phyloP scores from a whole-genome alignment of 2,888 invertebrate genomes.

The Eupithecia tripunctaria region DNA sequence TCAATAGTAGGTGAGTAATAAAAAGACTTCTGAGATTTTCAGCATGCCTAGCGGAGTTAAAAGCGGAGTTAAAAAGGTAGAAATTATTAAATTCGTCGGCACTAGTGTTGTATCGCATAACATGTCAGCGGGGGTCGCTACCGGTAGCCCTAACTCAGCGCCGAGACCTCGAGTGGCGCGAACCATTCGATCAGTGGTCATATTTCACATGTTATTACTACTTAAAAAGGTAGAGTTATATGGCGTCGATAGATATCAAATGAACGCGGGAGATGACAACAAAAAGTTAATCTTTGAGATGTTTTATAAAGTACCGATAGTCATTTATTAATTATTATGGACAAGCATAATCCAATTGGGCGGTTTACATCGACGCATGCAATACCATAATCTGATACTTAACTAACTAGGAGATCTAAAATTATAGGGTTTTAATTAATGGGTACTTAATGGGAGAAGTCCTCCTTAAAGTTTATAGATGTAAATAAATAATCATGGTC shows the following conservation, averaged over 20 bases:
- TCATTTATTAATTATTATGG: not conserved
- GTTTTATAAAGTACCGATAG: not conserved
- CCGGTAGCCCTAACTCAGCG: conserved; percentile 69
- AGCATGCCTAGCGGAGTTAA: conserved; percentile 45
- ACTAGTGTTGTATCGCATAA: conserved; percentile 75
- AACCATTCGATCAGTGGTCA: conserved; percentile 53
- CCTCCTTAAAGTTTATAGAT: not conserved
- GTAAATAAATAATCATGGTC: not conserved
- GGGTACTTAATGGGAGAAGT: not conserved
- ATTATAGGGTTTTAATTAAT: not conserved
- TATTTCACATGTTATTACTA: conserved; percentile 73
- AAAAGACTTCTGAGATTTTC: conserved; percentile 40
- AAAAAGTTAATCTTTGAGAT: conserved; percentile 63
- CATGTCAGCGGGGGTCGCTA: conserved; percentile 78
- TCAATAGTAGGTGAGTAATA: conserved; percentile 24
- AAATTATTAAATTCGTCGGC: conserved; percentile 63
- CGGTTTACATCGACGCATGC: not conserved
- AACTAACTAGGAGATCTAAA: not conserved
- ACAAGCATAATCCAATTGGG: not conserved
- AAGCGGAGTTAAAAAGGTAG: conserved; percentile 48
- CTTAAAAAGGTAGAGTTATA: conserved; percentile 73
- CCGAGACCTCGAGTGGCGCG: conserved; percentile 42
- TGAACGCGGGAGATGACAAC: conserved; percentile 64
- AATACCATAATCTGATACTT: not conserved
- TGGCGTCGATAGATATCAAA: conserved; percentile 73